These are phyloP conservation scores for Bradynema listronoti DNA, from an alignment of 1,140 invertebrate genomes.

Conservation along the genomic window DNA sequence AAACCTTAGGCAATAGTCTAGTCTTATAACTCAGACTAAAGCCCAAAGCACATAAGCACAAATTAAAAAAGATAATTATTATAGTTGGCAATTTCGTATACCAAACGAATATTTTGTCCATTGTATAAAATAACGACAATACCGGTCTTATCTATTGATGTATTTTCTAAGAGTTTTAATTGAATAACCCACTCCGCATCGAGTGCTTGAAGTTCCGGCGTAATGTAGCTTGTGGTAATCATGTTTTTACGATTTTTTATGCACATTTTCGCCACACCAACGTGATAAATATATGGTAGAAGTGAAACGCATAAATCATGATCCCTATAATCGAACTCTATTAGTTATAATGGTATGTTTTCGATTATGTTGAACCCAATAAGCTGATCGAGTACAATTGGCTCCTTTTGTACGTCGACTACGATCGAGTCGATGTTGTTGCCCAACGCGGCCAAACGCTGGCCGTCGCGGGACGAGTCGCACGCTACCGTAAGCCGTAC, in stretches of 20 bases:
- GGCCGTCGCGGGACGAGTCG: constrained; percentile 78
- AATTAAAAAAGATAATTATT: too few relatives aligned
- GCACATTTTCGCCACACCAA: constrained; percentile 73
- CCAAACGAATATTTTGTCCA: too few relatives aligned
- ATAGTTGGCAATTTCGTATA: too few relatives aligned
- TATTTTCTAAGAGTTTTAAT: too few relatives aligned
- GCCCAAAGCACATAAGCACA: too few relatives aligned
- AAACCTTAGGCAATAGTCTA: too few relatives aligned
- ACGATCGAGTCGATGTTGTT: constrained; percentile 69
- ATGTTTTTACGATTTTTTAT: constrained; percentile 78
- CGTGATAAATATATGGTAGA: constrained; percentile 83
- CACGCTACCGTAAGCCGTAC: constrained; percentile 77
- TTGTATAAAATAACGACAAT: too few relatives aligned
- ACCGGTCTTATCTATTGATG: too few relatives aligned
- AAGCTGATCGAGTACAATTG: constrained; percentile 68
- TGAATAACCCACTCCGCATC: constrained; percentile 71
- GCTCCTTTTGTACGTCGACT: constrained; percentile 70
- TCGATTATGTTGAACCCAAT: constrained; percentile 59
- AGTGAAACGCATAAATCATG: constrained; percentile 76
- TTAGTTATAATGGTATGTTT: neutral
- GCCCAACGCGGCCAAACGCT: constrained; percentile 70
- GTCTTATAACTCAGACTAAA: too few relatives aligned
- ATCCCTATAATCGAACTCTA: constrained; percentile 56
- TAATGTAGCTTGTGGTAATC: constrained; percentile 91
- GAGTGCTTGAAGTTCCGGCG: constrained; percentile 72